Conservation (phyloP, 2,888 invertebrate genomes). For the Scelioninae gen. 1 region DNA sequence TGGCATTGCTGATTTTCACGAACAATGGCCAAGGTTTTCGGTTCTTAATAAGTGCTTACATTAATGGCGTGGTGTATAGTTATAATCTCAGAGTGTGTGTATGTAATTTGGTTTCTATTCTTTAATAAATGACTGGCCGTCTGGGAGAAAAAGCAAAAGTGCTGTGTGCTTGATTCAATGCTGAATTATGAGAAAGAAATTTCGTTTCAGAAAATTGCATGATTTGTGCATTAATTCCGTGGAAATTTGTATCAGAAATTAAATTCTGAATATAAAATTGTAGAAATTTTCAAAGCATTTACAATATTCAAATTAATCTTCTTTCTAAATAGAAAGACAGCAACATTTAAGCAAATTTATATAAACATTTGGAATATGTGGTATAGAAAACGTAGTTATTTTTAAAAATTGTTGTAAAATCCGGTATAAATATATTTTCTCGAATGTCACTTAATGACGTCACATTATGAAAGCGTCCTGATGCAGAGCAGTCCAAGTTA, state of each 20-base stretch:
- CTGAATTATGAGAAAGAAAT: conserved; percentile 8
- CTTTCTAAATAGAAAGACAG: too few relatives aligned
- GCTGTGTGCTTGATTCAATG: neutral
- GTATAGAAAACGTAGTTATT: too few relatives aligned
- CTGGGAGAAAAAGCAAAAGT: conserved; percentile 21
- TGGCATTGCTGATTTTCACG: neutral
- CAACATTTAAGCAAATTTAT: too few relatives aligned
- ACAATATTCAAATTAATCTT: too few relatives aligned
- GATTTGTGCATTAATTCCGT: too few relatives aligned
- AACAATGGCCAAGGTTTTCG: neutral
- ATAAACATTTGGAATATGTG: too few relatives aligned
- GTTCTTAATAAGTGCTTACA: neutral
- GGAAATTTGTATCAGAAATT: too few relatives aligned
- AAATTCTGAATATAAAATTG: too few relatives aligned
- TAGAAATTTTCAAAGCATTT: too few relatives aligned
- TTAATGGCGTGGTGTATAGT: neutral
- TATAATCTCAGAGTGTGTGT: conserved; percentile 3
- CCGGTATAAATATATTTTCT: conserved; percentile 30
- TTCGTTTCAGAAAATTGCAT: neutral
- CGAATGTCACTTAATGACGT: conserved; percentile 52
- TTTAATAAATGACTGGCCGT: conserved; percentile 4
- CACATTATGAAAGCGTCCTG: conserved; percentile 63
- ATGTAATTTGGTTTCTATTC: conserved; percentile 34
- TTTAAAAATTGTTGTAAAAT: too few relatives aligned
- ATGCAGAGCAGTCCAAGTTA: conserved; percentile 59